Percentiles rank a stretch among this genome's conserved stretches.
These are phyloP conservation scores for Rhadinocentrus ornatus DNA, from an alignment of 2,797 vertebrate genomes.

Conservation along the genomic window DNA sequence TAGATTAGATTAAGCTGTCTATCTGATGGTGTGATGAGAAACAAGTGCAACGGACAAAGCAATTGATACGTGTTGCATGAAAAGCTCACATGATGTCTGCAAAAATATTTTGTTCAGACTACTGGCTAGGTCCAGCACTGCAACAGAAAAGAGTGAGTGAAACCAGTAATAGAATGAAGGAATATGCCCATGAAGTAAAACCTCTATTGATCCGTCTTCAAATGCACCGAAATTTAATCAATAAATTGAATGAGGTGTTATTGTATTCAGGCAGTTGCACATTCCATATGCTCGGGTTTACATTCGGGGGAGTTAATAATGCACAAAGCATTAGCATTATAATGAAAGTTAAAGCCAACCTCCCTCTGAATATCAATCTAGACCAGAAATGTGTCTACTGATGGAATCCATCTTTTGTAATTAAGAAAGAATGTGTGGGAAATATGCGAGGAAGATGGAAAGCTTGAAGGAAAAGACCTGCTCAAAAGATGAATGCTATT, in stretches of 20 bases:
- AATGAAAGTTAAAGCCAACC: conserved; percentile 70
- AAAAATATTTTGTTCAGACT: conserved; percentile 35
- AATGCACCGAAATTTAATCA: conserved; percentile 70
- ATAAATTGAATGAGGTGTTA: conserved; percentile 65
- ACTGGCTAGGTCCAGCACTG: conserved; percentile 13
- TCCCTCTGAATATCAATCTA: conserved; percentile 66
- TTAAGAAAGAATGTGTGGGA: conserved; percentile 72
- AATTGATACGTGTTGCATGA: conserved; percentile 54
- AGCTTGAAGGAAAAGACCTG: conserved; percentile 67
- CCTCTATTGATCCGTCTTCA: conserved; percentile 55
- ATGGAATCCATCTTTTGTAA: conserved; percentile 74
- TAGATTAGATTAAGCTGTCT: too few species aligned
- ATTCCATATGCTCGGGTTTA: conserved; percentile 46
- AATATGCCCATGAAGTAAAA: conserved; percentile 51
- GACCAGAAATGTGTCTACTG: conserved; percentile 58
- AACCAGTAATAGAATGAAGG: conserved; percentile 35
- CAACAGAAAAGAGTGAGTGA: not conserved
- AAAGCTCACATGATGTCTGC: conserved; percentile 36
- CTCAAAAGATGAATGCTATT: conserved; percentile 78
- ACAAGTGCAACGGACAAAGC: conserved; percentile 34
- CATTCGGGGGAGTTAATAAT: conserved; percentile 61
- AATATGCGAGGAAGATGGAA: conserved; percentile 52
- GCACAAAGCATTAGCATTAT: conserved; percentile 66
- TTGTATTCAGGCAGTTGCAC: conserved; percentile 52
- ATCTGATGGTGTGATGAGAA: too few species aligned